A percentile compares a stretch with the other conserved stretches of the same genome.
Conservation (phyloP, 2,113 vertebrate species). For the Origma solitaria region DNA sequence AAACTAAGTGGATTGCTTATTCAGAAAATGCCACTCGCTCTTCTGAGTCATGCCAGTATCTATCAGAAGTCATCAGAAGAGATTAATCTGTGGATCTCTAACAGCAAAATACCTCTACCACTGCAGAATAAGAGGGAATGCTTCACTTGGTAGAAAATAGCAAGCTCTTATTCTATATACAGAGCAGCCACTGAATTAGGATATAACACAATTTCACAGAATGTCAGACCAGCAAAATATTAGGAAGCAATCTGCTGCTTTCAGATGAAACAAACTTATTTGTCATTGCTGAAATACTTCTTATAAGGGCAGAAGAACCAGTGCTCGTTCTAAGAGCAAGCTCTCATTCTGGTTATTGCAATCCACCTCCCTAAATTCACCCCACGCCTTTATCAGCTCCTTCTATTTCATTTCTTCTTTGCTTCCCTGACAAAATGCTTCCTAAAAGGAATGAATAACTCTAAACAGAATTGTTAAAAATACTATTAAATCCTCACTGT, state of each 20-base stretch:
- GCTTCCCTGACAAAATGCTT: background rate
- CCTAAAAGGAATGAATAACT: background rate
- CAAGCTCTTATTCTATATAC: background rate
- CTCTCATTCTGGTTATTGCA: background rate
- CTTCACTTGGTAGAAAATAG: background rate
- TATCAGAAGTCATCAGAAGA: background rate
- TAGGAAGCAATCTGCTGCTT: conserved; percentile 27
- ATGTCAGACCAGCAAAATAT: conserved; percentile 13
- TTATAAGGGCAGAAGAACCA: background rate
- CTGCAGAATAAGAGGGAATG: background rate
- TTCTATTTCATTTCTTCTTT: conserved; percentile 10
- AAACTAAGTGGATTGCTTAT: background rate
- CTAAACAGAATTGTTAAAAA: background rate
- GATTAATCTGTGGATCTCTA: background rate
- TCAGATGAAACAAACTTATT: conserved; percentile 40
- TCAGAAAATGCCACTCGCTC: background rate
- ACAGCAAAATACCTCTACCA: background rate
- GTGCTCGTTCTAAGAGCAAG: background rate
- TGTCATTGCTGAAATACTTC: background rate
- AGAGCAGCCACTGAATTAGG: conserved; percentile 25
- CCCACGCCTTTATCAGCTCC: background rate
- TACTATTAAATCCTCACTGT: background rate
- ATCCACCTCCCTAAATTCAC: background rate
- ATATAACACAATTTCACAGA: conserved; percentile 26
- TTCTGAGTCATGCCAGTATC: background rate